Conservation (phyloP, 2,888 invertebrate genomes). For the Rhyacophila evoluta region DNA sequence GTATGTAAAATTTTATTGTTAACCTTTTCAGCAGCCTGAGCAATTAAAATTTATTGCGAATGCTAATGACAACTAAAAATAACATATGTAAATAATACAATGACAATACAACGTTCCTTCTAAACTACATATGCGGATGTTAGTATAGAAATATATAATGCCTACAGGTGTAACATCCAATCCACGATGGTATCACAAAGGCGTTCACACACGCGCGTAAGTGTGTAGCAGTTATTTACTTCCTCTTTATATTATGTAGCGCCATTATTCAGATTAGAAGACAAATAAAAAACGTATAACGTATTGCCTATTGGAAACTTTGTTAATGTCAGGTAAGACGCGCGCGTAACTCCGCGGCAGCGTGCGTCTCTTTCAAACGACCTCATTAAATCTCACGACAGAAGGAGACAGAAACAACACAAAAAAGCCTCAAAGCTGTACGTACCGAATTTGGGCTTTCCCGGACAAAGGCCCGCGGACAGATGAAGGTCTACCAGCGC, state of each 20-base stretch:
- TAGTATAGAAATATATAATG: neutral
- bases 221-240: constrained; percentile 7
- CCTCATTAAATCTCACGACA: constrained; percentile 29
- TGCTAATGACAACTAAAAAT: neutral
- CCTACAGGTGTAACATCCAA: neutral
- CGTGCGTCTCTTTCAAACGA: constrained; percentile 34
- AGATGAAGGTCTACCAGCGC: constrained; percentile 28
- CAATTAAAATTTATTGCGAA: too few relatives aligned
- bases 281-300: constrained; percentile 31
- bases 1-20: too few relatives aligned
- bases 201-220: neutral
- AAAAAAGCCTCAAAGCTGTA: constrained; percentile 15
- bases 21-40: too few relatives aligned
- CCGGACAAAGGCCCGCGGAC: constrained; percentile 27
- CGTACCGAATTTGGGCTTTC: constrained; percentile 12
- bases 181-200: neutral
- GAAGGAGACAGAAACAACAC: constrained; percentile 31
- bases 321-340: neutral
- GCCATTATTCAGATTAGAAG: constrained; percentile 24
- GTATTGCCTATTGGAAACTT: constrained; percentile 29
- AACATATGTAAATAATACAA: neutral
- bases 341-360: constrained; percentile 54
- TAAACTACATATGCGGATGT: too few relatives aligned
- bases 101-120: neutral
- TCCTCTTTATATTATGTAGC: constrained; percentile 12